These are phyloP conservation scores for Macroramphosus scolopax DNA, from an alignment of 2,797 vertebrate genomes.

Conservation along the genomic window DNA sequence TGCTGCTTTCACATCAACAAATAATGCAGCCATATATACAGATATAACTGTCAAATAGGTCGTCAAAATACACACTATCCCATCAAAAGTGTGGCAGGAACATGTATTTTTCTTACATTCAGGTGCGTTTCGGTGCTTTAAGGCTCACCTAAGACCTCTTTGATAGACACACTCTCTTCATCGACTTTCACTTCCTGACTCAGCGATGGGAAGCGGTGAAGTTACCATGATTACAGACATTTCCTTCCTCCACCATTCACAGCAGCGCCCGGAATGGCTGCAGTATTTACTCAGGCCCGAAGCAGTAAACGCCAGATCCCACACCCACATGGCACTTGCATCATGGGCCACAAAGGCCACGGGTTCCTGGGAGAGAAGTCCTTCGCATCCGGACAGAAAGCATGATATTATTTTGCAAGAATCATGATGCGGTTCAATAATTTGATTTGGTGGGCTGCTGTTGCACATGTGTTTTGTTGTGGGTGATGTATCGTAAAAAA, in stretches of 20 bases:
- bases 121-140: too few relatives aligned
- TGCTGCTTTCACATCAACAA: constrained; percentile 18
- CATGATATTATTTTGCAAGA: constrained; percentile 22
- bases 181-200: constrained; percentile 67
- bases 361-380: constrained; percentile 61
- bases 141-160: constrained; percentile 12
- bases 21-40: too few relatives aligned
- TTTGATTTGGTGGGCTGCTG: neutral
- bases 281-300: constrained; percentile 73
- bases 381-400: constrained; percentile 27
- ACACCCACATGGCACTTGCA: constrained; percentile 73
- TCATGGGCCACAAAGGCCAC: constrained; percentile 55
- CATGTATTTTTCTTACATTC: neutral
- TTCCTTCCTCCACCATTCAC: constrained; percentile 75
- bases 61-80: constrained; percentile 1
- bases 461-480: neutral
- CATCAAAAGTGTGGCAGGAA: constrained; percentile 13
- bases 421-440: neutral
- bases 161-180: constrained; percentile 43
- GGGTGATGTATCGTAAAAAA: too few relatives aligned
- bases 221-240: constrained; percentile 75
- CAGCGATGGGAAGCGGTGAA: constrained; percentile 69
- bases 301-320: constrained; percentile 69
- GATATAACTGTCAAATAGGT: neutral
- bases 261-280: constrained; percentile 73